phyloP scores from a whole-genome alignment of 2,888 invertebrate genomes.

The Drosophila histrio region DNA sequence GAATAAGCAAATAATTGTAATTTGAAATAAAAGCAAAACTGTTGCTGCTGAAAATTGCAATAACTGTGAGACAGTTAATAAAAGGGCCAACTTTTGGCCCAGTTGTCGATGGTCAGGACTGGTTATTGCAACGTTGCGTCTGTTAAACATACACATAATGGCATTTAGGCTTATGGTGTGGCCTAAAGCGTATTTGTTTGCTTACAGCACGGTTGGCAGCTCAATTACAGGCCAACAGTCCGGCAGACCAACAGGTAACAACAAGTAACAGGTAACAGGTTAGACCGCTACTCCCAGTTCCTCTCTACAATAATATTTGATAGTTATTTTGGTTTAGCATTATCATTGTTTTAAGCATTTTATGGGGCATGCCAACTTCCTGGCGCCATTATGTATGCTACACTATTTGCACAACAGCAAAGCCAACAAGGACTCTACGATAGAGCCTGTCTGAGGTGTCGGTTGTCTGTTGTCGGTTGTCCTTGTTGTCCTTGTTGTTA shows the following conservation, averaged over 20 bases:
- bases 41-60: background rate
- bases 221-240: slow-evolving; percentile 26
- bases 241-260: slow-evolving; percentile 5
- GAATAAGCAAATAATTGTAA: slow-evolving; percentile 3
- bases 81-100: background rate
- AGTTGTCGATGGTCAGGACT: background rate
- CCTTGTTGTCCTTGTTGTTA: slow-evolving; percentile 15
- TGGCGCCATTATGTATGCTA: slow-evolving; percentile 37
- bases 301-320: slow-evolving; percentile 42
- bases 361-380: slow-evolving; percentile 24
- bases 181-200: slow-evolving; percentile 28
- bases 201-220: slow-evolving; percentile 12
- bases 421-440: background rate
- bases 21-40: background rate
- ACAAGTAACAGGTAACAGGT: slow-evolving; percentile 11
- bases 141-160: slow-evolving; percentile 14
- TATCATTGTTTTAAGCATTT: slow-evolving; percentile 57
- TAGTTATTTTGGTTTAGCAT: slow-evolving; percentile 49
- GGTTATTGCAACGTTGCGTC: background rate
- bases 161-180: slow-evolving; percentile 17
- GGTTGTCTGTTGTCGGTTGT: slow-evolving; percentile 19
- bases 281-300: background rate
- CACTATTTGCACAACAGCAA: slow-evolving; percentile 30
- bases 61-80: background rate
- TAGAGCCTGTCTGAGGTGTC: slow-evolving; percentile 10